A percentile compares a stretch with the other conserved stretches of the same genome.
These are phyloP conservation scores for Perognathus longimembris DNA, from an alignment of 2,113 vertebrate species.

Conservation along the genomic window DNA sequence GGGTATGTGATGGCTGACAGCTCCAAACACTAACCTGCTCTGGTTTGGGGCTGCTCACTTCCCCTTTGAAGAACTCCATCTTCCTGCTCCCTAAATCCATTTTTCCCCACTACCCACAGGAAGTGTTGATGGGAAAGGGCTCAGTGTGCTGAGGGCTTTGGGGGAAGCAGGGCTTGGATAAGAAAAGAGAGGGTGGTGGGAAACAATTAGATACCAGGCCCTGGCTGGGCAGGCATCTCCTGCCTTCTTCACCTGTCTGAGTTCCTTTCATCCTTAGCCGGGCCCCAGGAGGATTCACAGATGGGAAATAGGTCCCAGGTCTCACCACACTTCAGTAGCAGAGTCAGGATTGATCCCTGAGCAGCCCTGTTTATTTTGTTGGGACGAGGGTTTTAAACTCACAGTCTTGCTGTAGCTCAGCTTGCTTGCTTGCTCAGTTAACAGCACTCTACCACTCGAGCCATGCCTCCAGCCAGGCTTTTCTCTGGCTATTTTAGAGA, in stretches of 20 bases:
- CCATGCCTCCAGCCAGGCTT: too few species aligned
- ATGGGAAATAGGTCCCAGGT: not conserved
- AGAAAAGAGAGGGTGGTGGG: not conserved
- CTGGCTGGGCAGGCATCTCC: not conserved
- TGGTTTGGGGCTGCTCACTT: not conserved
- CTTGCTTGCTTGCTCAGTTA: too few species aligned
- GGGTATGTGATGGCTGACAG: not conserved
- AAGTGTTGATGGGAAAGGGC: not conserved
- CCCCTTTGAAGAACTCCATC: not conserved
- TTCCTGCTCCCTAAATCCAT: not conserved
- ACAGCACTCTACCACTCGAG: too few species aligned
- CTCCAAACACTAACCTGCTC: not conserved
- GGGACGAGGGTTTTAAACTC: too few species aligned
- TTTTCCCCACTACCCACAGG: not conserved
- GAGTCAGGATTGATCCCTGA: not conserved
- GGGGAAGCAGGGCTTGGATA: rapidly evolving
- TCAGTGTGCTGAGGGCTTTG: not conserved
- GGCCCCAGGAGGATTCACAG: not conserved
- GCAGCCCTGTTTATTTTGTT: too few species aligned
- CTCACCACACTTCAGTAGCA: not conserved
- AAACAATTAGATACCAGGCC: not conserved
- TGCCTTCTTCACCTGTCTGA: not conserved
- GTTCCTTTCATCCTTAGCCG: not conserved
- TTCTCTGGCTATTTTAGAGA: too few species aligned
- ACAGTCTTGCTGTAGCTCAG: too few species aligned